Evolutionary conservation across 2,113 vertebrate species (phyloP), one percentile per base, ranked within the genome.

Genomic region (Capra hircus): DNA sequence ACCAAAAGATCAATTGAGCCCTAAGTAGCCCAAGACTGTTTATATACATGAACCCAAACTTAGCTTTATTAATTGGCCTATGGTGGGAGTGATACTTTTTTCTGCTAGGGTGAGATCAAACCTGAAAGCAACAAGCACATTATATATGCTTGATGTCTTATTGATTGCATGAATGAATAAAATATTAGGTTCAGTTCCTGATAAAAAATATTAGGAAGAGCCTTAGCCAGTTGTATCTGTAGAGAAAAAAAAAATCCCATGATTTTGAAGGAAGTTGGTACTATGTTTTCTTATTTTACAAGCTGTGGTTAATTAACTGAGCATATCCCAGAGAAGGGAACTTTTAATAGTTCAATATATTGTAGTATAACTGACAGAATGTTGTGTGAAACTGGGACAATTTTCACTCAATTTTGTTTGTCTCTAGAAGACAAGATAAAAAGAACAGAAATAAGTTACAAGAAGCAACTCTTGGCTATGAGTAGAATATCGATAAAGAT

Each of bases 361-460:
- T 95, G 14, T 57, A 25, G 74, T 16, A 27, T 88, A 88, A 60
- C 52, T 52, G 40, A 97, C n/a, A 64, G n/a, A 90, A 88, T 60
- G 17, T 25, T 84, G 33, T 74, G 23, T 57, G 27, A 88, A 92
- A 92, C 36, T 71, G 40, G 28, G 10, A 27, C 30, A 45, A 10
- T 77, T 95, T 48, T 97, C 50, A 59, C n/a, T 91, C 57, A 85
- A 8, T 91, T 93, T 19, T 78, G 19, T 95, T 95, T 90, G 43
- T 94, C 40, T 94, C 21, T 40, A 77, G 57, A 93, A 94, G 85
- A 64, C 14, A 91, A 62, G 91, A 48, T 60, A 59, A 71, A 2
- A 23, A 28, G 45, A 78, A 86, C 2, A 85, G 57, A 52, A 71
- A 81, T 45, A 78, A 91, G 11, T 62, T 45, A 82, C 1, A 82